Conservation (phyloP, 2,888 invertebrate genomes). For the Poecilus cupreus region DNA sequence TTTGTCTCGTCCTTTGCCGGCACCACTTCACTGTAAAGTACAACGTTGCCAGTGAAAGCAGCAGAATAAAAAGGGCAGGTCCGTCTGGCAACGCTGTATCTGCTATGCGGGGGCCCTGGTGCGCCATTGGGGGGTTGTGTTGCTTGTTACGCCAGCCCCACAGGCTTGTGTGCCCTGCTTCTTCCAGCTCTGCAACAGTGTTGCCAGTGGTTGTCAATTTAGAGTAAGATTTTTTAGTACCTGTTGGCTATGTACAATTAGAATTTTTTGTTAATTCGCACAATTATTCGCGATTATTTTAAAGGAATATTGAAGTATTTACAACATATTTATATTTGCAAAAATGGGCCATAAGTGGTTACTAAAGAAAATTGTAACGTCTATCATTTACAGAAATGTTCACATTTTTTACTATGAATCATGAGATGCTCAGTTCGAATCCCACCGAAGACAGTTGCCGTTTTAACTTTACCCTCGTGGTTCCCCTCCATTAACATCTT, state of each 20-base stretch:
- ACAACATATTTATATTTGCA: neutral
- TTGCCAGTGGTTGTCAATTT: slow-evolving; percentile 42
- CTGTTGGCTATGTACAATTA: no score
- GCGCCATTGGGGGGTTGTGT: slow-evolving; percentile 70
- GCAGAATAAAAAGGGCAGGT: slow-evolving; percentile 68
- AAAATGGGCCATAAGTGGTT: no score
- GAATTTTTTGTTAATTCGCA: neutral
- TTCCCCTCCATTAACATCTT: neutral
- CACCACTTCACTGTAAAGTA: slow-evolving; percentile 70
- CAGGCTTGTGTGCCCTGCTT: slow-evolving; percentile 74
- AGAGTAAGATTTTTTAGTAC: no score
- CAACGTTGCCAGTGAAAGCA: slow-evolving; percentile 68
- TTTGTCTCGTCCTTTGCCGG: slow-evolving; percentile 71
- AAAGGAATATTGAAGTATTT: neutral
- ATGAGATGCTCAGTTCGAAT: no score
- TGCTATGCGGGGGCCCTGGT: slow-evolving; percentile 65
- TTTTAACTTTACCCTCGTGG: no score
- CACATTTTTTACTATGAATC: no score
- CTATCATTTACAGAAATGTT: no score
- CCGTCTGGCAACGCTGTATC: slow-evolving; percentile 43
- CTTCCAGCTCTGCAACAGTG: slow-evolving; percentile 73
- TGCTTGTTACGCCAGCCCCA: slow-evolving; percentile 76
- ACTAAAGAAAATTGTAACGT: no score
- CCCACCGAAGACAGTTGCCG: no score
- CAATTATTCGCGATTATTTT: neutral